Evolutionary conservation across 2,888 invertebrate genomes (phyloP).

Genomic region (Aphodius granarius): DNA sequence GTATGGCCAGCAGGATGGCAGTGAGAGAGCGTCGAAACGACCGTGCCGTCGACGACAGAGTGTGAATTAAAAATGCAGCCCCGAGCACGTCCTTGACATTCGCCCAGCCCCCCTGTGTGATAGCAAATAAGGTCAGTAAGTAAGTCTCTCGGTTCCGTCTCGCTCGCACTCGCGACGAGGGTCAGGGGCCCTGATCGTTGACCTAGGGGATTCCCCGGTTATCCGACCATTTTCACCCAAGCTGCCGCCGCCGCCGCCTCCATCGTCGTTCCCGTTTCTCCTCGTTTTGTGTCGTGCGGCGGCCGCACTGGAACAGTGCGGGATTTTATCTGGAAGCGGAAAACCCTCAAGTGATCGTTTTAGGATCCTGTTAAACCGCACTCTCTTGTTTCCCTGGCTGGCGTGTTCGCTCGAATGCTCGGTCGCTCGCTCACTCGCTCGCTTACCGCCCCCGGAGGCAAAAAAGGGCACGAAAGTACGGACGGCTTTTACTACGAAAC

Average conservation of each 20-base stretch:
- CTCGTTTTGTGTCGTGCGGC: slow-evolving; percentile 5
- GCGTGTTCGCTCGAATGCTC: neutral
- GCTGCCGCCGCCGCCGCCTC: slow-evolving; percentile 26
- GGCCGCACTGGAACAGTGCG: slow-evolving; percentile 27
- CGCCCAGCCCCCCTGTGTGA: slow-evolving; percentile 28
- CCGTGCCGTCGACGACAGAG: slow-evolving; percentile 9
- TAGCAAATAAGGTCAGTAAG: slow-evolving; percentile 45
- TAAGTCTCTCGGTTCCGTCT: slow-evolving; percentile 33
- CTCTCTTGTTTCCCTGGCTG: slow-evolving; percentile 15
- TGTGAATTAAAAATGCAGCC: slow-evolving; percentile 30
- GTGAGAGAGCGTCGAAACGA: slow-evolving; percentile 1
- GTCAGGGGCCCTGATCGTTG: slow-evolving; percentile 51
- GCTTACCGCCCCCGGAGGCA: slow-evolving; percentile 1
- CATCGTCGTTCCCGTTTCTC: neutral
- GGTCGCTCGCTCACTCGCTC: neutral
- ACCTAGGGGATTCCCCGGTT: slow-evolving; percentile 49
- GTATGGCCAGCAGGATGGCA: neutral
- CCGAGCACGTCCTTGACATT: slow-evolving; percentile 36
- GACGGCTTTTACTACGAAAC: neutral
- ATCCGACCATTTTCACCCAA: slow-evolving; percentile 43
- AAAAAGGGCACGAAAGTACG: neutral
- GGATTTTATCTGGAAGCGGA: slow-evolving; percentile 29
- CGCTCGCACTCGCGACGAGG: slow-evolving; percentile 41
- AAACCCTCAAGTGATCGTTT: slow-evolving; percentile 30
- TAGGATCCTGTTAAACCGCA: slow-evolving; percentile 30